Percentiles rank a stretch among this genome's conserved stretches.
phyloP scores from a whole-genome alignment of 2,888 invertebrate species.

The Allolobophora icterica region DNA sequence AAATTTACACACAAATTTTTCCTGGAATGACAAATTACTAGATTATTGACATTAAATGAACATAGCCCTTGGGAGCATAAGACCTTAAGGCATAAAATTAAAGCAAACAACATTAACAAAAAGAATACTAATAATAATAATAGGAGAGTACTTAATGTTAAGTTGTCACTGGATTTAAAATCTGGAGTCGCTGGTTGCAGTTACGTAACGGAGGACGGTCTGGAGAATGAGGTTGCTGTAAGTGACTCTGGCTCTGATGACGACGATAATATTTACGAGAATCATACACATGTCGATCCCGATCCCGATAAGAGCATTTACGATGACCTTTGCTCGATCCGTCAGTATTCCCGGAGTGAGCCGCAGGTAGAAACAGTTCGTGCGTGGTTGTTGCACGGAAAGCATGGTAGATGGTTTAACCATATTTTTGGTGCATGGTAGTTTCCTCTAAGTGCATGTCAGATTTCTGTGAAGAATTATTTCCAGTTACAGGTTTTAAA shows the following conservation, averaged over 20 bases:
- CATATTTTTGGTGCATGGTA: background rate
- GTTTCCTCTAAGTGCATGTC: background rate
- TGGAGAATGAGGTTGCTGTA: background rate
- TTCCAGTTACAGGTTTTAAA: background rate
- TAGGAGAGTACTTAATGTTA: background rate
- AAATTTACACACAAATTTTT: too few species aligned
- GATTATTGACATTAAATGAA: too few species aligned
- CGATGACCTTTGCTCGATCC: conserved; percentile 37
- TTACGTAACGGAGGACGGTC: conserved; percentile 9
- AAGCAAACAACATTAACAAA: too few species aligned
- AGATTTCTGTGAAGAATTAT: background rate
- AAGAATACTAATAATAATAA: background rate
- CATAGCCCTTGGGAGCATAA: too few species aligned
- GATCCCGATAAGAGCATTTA: conserved; percentile 31
- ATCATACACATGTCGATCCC: conserved; percentile 9
- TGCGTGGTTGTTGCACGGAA: background rate
- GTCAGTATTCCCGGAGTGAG: background rate
- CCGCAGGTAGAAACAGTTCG: background rate
- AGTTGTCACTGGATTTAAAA: background rate
- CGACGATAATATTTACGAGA: background rate
- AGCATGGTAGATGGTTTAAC: background rate
- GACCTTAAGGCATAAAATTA: too few species aligned
- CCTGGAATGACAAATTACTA: background rate
- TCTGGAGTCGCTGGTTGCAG: background rate
- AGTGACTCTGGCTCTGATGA: background rate